Evolutionary conservation across 2,888 invertebrate species (phyloP), one percentile per base, ranked within the genome.

Genomic region (Ptychoptera albimana): DNA sequence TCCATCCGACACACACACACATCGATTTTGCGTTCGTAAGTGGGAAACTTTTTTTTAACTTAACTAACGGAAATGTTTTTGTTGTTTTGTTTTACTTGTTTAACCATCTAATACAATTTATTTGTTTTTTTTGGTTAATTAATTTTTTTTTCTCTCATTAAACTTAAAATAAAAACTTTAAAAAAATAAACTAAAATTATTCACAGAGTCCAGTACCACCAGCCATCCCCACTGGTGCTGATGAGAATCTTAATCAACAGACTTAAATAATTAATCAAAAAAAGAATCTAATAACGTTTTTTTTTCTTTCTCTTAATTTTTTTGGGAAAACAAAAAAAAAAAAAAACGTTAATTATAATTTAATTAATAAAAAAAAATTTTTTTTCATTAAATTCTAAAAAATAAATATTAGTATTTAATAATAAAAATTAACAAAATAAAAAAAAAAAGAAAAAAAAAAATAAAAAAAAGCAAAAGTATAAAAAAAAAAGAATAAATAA

Each of bases 161-260:
- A n/a, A n/a, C 48, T 47, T 47, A 34, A 36, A 42, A 32, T 37
- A 35, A 39, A 43, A 48, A 47, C 47, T 47, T 46, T 49, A 44
- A 32, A 23, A 16, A 43, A 42, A 37, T 13, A 39, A 30, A 29
- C 23, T 40, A 29, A 40, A 31, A 43, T 47, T n/a, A 38, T 44
- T 30, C n/a, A 64, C 72, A 82, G 82, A 81, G 78, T 69, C 81
- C 81, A 57, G 68, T 76, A 60, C 80, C 79, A 60, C 70, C 70
- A 64, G 56, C 64, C 66, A 61, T 71, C 69, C 61, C 68, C 67
- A 58, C 75, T 75, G 60, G 75, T 76, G 64, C 79, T 55, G 82
- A 82, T 61, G 81, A 79, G 63, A 81, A 81, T 69, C 71, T 81
- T 68, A 81, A 81, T 68, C 75, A 78, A 59, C 71, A 74, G 60